Evolutionary conservation across 2,113 vertebrate species (phyloP).

Genomic region (Capricornis sumatraensis): DNA sequence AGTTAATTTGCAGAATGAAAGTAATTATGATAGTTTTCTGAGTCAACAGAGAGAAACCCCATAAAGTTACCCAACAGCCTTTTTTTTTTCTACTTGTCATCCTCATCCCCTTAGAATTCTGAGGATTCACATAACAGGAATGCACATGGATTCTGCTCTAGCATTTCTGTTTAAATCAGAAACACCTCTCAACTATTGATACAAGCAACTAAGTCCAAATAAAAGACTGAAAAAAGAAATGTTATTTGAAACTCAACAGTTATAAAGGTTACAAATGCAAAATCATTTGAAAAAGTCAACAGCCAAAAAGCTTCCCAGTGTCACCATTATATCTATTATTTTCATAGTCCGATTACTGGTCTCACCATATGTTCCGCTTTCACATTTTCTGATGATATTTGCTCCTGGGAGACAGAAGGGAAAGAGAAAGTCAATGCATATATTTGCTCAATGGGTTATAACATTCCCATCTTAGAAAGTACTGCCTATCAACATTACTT

Average conservation of each 20-base stretch:
- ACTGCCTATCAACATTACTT: background rate
- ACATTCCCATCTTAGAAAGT: background rate
- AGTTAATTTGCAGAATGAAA: background rate
- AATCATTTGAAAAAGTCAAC: slow-evolving; percentile 2
- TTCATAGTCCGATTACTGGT: slow-evolving; percentile 3
- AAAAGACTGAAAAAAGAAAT: background rate
- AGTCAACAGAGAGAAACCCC: background rate
- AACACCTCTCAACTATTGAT: background rate
- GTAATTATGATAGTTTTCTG: background rate
- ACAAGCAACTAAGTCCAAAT: background rate
- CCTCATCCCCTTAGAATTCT: background rate
- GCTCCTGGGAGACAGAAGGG: background rate
- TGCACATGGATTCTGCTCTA: background rate
- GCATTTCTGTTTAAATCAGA: background rate
- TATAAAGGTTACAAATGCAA: background rate
- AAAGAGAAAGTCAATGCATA: background rate
- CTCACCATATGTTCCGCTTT: background rate
- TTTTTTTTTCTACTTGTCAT: background rate
- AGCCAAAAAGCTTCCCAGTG: background rate
- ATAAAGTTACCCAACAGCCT: background rate
- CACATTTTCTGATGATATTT: background rate
- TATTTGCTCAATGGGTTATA: background rate
- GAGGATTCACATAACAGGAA: background rate
- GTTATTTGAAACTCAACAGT: background rate
- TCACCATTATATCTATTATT: background rate